phyloP scores from a whole-genome alignment of 2,113 vertebrate genomes.

The Heptranchias perlo region DNA sequence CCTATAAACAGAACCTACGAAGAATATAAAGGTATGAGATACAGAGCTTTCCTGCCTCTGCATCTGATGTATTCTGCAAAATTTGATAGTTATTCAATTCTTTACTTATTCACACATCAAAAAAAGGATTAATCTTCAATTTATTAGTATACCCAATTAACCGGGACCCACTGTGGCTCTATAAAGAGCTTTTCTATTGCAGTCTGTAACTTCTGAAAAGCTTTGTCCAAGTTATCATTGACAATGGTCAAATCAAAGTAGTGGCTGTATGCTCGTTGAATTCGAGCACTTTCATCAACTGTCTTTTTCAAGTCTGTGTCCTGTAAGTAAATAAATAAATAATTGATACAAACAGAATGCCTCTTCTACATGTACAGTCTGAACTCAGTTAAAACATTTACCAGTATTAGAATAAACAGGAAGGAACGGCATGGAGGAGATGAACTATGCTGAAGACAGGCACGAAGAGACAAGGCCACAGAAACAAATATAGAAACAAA shows the following conservation, averaged over 20 bases:
- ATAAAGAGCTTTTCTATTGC: slow-evolving; percentile 75
- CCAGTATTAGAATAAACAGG: not conserved
- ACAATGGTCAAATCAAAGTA: slow-evolving; percentile 93
- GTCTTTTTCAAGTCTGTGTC: slow-evolving; percentile 96
- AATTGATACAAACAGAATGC: not conserved
- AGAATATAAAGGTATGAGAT: slow-evolving; percentile 57
- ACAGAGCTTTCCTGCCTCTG: slow-evolving; percentile 46
- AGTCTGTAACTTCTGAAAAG: slow-evolving; percentile 87
- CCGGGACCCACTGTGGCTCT: slow-evolving; percentile 92
- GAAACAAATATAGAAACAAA: not conserved
- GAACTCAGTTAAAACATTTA: not conserved
- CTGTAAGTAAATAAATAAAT: slow-evolving; percentile 52
- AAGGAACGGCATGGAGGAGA: not conserved
- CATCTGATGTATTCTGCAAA: slow-evolving; percentile 42
- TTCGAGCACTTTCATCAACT: slow-evolving; percentile 88
- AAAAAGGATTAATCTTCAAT: slow-evolving; percentile 45
- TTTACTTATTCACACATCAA: slow-evolving; percentile 24
- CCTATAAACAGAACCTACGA: slow-evolving; percentile 55
- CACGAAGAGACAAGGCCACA: not conserved
- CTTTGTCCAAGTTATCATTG: slow-evolving; percentile 95
- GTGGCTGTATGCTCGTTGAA: slow-evolving; percentile 90
- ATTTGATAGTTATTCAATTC: slow-evolving; percentile 44
- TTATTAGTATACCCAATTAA: slow-evolving; percentile 94
- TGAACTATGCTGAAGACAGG: not conserved
- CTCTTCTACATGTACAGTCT: not conserved